These are phyloP conservation scores for Ispidina lecontei DNA, from an alignment of 2,797 vertebrate species.

Conservation along the genomic window DNA sequence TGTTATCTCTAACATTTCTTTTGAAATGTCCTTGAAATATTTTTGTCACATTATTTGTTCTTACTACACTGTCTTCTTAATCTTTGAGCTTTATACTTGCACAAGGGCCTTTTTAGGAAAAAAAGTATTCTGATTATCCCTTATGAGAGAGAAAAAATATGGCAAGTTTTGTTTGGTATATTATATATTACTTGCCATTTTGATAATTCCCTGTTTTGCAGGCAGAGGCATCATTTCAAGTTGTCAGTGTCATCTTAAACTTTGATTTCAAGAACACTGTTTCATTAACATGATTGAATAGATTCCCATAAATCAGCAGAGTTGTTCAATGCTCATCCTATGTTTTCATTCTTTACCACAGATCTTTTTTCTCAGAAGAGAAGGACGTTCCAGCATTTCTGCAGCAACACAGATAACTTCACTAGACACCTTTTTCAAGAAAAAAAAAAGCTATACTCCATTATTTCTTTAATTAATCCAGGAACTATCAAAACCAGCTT, in stretches of 20 bases:
- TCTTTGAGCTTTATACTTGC: neutral
- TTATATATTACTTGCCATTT: neutral
- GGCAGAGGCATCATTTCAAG: neutral
- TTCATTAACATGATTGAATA: neutral
- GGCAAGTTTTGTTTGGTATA: neutral
- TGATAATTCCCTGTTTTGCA: neutral
- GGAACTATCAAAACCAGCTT: neutral
- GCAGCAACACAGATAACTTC: neutral
- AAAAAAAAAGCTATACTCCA: neutral
- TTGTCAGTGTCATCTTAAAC: neutral
- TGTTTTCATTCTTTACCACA: neutral
- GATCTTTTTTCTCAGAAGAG: neutral
- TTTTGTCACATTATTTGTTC: conserved; percentile 6
- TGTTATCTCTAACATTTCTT: neutral
- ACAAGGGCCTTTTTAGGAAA: neutral
- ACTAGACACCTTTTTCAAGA: neutral
- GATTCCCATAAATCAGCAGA: neutral
- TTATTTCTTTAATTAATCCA: neutral
- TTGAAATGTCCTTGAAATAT: conserved; percentile 33
- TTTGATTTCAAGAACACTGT: neutral
- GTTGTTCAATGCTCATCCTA: neutral
- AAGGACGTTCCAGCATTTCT: neutral
- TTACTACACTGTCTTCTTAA: neutral
- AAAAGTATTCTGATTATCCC: neutral
- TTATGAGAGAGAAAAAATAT: neutral